Evolutionary conservation across 2,113 vertebrate genomes (phyloP).

Genomic region (Lethenteron camtschaticum): DNA sequence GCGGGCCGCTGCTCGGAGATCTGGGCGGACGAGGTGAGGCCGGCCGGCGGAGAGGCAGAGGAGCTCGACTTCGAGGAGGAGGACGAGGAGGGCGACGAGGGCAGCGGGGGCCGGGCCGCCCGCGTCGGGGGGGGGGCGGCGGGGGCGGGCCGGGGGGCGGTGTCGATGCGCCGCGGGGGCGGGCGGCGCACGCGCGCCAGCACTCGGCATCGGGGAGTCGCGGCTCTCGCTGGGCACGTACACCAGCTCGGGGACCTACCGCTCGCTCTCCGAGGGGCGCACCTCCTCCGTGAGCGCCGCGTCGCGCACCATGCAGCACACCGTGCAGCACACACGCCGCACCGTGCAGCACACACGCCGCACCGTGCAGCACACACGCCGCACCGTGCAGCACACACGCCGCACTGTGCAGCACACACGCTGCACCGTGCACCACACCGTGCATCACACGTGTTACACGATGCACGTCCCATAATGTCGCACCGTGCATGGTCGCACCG

Average conservation of each 20-base stretch:
- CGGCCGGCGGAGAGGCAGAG: too few relatives aligned
- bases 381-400: neutral
- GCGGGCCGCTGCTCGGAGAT: too few relatives aligned
- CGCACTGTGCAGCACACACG: neutral
- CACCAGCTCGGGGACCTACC: conserved; percentile 65
- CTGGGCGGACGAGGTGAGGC: too few relatives aligned
- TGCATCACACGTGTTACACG: too few relatives aligned
- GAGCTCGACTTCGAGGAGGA: too few relatives aligned
- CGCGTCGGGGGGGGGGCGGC: too few relatives aligned
- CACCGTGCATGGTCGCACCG: too few relatives aligned
- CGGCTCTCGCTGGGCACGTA: conserved; percentile 63
- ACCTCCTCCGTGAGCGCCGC: conserved; percentile 64
- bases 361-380: neutral
- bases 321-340: neutral
- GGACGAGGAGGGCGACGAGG: too few relatives aligned
- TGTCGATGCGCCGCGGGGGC: too few relatives aligned
- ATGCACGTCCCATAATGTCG: too few relatives aligned
- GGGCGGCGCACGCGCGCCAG: neutral
- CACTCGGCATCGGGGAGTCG: conserved; percentile 27
- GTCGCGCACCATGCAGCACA: neutral
- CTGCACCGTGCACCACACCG: neutral
- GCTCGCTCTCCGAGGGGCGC: conserved; percentile 75
- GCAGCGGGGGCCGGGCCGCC: too few relatives aligned
- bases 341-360: neutral
- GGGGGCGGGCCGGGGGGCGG: too few relatives aligned